Base-by-base conservation (phyloP, 2,888 invertebrate genomes). In the Philereme transversata region DNA sequence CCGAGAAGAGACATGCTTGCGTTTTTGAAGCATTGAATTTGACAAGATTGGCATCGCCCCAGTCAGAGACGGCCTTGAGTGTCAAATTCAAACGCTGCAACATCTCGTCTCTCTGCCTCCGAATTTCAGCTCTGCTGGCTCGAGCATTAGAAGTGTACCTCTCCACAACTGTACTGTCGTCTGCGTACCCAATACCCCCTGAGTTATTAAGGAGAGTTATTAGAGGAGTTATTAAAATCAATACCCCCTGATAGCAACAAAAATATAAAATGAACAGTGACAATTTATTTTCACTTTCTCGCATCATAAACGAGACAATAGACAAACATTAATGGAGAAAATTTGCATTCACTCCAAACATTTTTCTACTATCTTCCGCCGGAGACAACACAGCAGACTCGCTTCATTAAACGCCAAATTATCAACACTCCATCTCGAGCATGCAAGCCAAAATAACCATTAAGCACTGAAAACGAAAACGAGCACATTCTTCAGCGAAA, bases 371-470 rank as follows among this genome's bases (percentile, higher is more conserved):
- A 79, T 85, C 85, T 86, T 87, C 85, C 86, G 81, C 74, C 79
- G 81, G 83, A 85, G 87, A 86, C 84, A 83, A 81, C 79, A 77
- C 81, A 82, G 82, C 80, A 76, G 77, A 79, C 80, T 82, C 81
- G 88, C 87, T 91, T 91, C 91, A 91, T 92, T 91, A 90, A 90
- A 83, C 86, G 74, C 77, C 83, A 88, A 90, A 92, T 91, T 90
- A 90, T 90, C 88, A 86, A 83, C 86, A 84, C 83, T 83, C 82
- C 77, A 81, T 78, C 76, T 75, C 70, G 65, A 74, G 77, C 74
- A 80, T 77, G 74, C 88, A 88, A 81, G 80, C 81, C 66, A 87
- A 89, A 87, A 83, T 84, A 83, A 84, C 80, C 87, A 80, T 83
- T 88, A 85, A 76, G 71, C 67, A 68, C 73, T 72, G 67, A 71